These are phyloP conservation scores for Trichogramma evanescens DNA, from an alignment of 2,888 invertebrate species.

Conservation along the genomic window DNA sequence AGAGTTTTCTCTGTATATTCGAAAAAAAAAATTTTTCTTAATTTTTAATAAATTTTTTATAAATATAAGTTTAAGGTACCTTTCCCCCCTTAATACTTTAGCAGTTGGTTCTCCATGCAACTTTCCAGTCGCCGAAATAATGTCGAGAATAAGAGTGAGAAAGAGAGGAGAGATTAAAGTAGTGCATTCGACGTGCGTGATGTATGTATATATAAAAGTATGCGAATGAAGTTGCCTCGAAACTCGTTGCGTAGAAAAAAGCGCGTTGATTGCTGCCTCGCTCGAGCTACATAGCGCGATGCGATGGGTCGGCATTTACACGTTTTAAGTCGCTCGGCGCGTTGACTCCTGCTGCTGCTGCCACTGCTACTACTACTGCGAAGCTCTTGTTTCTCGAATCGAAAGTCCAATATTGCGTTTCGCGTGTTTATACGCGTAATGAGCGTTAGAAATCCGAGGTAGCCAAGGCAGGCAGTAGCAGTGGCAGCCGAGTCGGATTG, in stretches of 20 bases:
- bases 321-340: background rate
- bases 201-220: too few relatives aligned
- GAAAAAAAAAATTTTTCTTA: too few relatives aligned
- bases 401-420: slow-evolving; percentile 29
- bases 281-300: background rate
- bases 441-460: slow-evolving; percentile 31
- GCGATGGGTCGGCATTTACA: background rate
- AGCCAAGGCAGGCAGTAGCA: slow-evolving; percentile 10
- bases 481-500: slow-evolving; percentile 30
- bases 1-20: too few relatives aligned
- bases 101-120: too few relatives aligned
- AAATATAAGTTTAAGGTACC: too few relatives aligned
- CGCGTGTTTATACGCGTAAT: slow-evolving; percentile 19
- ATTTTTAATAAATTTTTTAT: too few relatives aligned
- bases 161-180: background rate
- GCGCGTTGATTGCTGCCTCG: background rate
- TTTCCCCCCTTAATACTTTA: too few relatives aligned
- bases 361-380: background rate
- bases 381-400: slow-evolving; percentile 14
- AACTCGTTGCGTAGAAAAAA: background rate
- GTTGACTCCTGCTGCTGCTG: background rate
- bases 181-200: slow-evolving; percentile 6
- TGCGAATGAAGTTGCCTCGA: background rate
- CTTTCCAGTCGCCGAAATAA: background rate
- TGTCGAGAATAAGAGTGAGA: background rate